Conservation (phyloP, 2,113 vertebrate genomes). For the Grammomys surdaster region DNA sequence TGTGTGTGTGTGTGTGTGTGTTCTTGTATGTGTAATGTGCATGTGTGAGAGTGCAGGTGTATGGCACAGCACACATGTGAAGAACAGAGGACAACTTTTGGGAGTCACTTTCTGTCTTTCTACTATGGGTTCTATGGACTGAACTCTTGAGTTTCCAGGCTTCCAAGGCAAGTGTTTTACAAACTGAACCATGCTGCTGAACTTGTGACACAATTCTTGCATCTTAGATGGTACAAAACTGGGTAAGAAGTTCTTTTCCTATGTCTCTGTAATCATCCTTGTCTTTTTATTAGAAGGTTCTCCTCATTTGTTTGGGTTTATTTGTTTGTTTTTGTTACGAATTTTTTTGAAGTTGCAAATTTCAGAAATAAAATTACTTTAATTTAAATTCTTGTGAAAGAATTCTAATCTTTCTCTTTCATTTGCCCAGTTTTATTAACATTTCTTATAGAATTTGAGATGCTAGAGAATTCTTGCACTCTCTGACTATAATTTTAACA, state of each 20-base stretch:
- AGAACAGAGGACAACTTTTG: neutral
- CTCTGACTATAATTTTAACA: conserved; percentile 26
- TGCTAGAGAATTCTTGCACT: neutral
- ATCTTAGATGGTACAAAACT: neutral
- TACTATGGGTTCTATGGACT: neutral
- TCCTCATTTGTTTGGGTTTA: neutral
- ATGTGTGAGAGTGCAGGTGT: neutral
- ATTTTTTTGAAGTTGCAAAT: neutral
- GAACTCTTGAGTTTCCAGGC: neutral
- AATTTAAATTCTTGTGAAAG: neutral
- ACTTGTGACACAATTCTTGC: neutral
- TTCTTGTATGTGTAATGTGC: too few species aligned
- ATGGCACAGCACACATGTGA: neutral
- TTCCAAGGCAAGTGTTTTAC: neutral
- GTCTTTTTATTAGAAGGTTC: neutral
- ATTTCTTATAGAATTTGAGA: neutral
- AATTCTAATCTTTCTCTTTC: neutral
- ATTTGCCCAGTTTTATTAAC: neutral
- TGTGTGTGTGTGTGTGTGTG: neutral
- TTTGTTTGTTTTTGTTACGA: too few species aligned
- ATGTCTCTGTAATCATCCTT: neutral
- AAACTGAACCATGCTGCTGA: neutral
- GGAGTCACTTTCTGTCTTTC: neutral
- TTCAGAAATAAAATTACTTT: neutral
- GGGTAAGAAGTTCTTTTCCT: neutral